phyloP scores from a whole-genome alignment of 2,113 vertebrate species.

The Cololabis saira region DNA sequence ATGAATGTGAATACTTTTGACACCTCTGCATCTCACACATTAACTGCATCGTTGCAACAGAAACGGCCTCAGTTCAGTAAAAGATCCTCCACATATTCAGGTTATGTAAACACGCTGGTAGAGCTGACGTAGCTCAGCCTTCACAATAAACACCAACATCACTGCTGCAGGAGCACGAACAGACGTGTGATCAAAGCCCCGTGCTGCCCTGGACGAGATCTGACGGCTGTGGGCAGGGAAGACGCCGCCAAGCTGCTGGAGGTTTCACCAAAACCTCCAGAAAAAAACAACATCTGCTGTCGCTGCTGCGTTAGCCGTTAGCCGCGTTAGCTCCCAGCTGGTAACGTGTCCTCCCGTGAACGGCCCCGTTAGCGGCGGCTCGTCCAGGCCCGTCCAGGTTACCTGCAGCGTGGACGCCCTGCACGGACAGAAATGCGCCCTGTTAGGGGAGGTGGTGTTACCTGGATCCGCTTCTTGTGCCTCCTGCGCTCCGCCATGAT shows the following conservation, averaged over 20 bases:
- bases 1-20: no score
- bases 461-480: constrained; percentile 91
- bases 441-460: no score
- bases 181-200: background rate
- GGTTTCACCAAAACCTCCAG: background rate
- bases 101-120: constrained; percentile 62
- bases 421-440: no score
- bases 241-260: accelerated
- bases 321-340: constrained; percentile 44
- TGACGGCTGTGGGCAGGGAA: no score
- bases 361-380: background rate
- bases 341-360: background rate
- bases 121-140: constrained; percentile 72
- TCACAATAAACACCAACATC: no score
- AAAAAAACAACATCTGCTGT: constrained; percentile 50
- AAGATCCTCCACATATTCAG: constrained; percentile 19
- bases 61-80: constrained; percentile 4
- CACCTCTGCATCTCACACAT: no score
- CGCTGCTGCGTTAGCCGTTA: constrained; percentile 55
- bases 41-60: background rate
- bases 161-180: background rate
- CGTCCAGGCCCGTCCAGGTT: background rate
- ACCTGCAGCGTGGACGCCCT: no score
- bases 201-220: no score
- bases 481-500: constrained; percentile 98